Evolutionary conservation across 1,140 invertebrate species (phyloP), one percentile per base, ranked within the genome.

Genomic region (Agrilus planipennis): DNA sequence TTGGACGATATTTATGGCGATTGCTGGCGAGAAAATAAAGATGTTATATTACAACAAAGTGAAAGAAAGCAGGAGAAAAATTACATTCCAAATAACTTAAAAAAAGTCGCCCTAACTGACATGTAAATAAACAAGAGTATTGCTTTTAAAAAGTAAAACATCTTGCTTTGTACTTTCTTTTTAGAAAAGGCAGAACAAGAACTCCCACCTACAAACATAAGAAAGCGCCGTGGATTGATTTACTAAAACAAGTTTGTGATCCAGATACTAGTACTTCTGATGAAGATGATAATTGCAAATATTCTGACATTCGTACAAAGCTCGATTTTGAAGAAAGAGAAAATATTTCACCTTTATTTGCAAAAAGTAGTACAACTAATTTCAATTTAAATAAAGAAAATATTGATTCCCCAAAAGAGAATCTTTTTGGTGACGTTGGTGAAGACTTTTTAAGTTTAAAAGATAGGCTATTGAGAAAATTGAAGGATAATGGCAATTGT

Each of bases 1-100:
- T 42, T 61, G 28, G 58, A 61, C 41, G 42, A 51, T 31, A 20
- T 61, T 12, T 61, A 61, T 53, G 58, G 58, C 14, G 46, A 47
- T 19, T 48, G 37, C 29, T 61, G 58, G 58, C 48, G 57, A 36
- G 45, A 45, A 17, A 55, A 59, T 32, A 47, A 49, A 38, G 45
- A 55, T n/a, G 20, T 44, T 30, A 44, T 61, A 41, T 40, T 55
- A 42, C 39, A 48, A 6, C 39, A 39, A 32, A 49, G 51, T 20
- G 55, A 53, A 45, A 49, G 45, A 9, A 43, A 25, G 25, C 27
- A 18, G 11, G 43, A 44, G 27, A 31, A 17, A 9, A 42, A 28
- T 20, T 27, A 34, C 10, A 16, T 15, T 36, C 2, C 18, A 30
- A 18, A 4, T 27, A n/a, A 22, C 4, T 9, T 17, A 39, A 41